These are phyloP conservation scores for Mesoligia furuncula DNA, from an alignment of 2,888 invertebrate genomes.

Conservation along the genomic window DNA sequence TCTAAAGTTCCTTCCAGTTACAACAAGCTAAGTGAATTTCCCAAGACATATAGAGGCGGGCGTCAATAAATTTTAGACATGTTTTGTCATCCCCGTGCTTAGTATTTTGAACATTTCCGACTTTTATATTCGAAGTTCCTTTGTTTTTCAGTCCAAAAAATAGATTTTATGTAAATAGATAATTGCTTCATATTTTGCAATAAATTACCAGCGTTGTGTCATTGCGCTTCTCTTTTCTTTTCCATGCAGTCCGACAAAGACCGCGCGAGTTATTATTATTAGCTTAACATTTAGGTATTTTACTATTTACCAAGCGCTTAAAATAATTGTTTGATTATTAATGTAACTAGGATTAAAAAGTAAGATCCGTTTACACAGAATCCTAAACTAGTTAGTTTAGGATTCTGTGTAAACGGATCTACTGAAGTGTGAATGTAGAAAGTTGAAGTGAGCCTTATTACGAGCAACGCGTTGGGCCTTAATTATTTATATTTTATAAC, in stretches of 20 bases:
- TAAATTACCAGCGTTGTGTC: no score
- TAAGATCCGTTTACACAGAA: slow-evolving; percentile 23
- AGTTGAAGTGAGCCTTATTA: slow-evolving; percentile 42
- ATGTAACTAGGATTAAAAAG: slow-evolving; percentile 21
- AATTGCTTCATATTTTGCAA: no score
- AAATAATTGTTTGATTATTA: background rate
- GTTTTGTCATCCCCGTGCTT: slow-evolving; percentile 43
- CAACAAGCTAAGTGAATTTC: slow-evolving; percentile 50
- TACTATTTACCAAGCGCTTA: background rate
- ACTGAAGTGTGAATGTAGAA: slow-evolving; percentile 35
- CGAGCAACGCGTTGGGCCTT: slow-evolving; percentile 30
- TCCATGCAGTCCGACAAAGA: no score
- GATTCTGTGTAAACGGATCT: no score
- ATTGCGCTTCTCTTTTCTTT: no score
- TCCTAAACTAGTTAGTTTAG: no score
- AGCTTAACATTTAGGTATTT: slow-evolving; percentile 9
- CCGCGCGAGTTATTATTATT: slow-evolving; percentile 4
- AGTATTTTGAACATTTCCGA: slow-evolving; percentile 31
- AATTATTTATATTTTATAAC: slow-evolving; percentile 55
- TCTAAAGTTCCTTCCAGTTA: slow-evolving; percentile 45
- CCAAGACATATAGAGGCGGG: slow-evolving; percentile 36
- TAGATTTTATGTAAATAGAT: no score
- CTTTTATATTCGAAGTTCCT: slow-evolving; percentile 41
- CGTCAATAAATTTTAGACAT: slow-evolving; percentile 45
- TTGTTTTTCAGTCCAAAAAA: slow-evolving; percentile 8